Base-by-base conservation (phyloP, 1,140 invertebrate genomes). In the Sminthurinus signatus region DNA sequence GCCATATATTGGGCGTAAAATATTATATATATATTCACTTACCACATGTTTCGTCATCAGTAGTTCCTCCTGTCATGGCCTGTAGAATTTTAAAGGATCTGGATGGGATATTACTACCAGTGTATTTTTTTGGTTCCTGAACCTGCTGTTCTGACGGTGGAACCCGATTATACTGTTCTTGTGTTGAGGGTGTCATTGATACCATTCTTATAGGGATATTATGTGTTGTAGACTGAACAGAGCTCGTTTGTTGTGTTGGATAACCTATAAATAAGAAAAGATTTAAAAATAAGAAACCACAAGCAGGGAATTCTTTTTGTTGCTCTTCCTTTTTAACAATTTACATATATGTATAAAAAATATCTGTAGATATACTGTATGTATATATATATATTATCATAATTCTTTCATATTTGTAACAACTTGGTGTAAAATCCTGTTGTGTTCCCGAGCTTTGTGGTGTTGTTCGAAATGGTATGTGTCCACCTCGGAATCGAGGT, bases 31-130 rank as follows among this genome's bases (percentile, higher is more conserved):
- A n/a, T n/a, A n/a, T n/a, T n/a, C n/a, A n/a, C n/a, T n/a, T n/a
- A n/a, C n/a, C n/a, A n/a, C n/a, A n/a, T n/a, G n/a, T n/a, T n/a
- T n/a, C n/a, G n/a, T n/a, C n/a, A n/a, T n/a, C n/a, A n/a, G n/a
- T n/a, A n/a, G n/a, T n/a, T n/a, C n/a, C 73, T 17, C 68, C 81
- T 48, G 87, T 89, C 86, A 91, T 88, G 29, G 85, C 84, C 78
- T 92, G 89, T 39, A 93, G 78, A 74, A 92, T 86, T 75, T 83
- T 84, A 75, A 93, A 93, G 21, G 89, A 90, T 74, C 88, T 83
- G 64, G 88, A 91, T 48, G 90, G 90, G 75, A 92, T 92, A 69
- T 86, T 83, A 73, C 86, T 85, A 62, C 89, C 89, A 61, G 81
- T 87, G 74, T 93, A 93, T 73, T 87, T 88, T 73, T 83, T 84